A percentile compares a stretch with the other conserved stretches of the same genome.
These are phyloP conservation scores for Leucoraja erinaceus DNA, from an alignment of 2,113 vertebrate genomes.

Conservation along the genomic window DNA sequence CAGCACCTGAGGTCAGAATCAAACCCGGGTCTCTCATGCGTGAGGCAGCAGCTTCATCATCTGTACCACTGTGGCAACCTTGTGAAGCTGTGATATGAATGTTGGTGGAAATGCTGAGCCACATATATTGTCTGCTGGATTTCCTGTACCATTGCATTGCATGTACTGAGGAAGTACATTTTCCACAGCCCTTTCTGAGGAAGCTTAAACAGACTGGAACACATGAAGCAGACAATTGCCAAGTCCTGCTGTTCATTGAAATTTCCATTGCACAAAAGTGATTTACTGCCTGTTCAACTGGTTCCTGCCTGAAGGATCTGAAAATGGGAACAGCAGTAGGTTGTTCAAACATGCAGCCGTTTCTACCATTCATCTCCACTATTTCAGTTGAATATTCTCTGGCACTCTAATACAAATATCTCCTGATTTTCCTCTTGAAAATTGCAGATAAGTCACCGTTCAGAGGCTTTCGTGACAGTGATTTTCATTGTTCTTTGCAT, in stretches of 20 bases:
- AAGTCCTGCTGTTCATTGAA: not conserved
- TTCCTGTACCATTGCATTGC: not conserved
- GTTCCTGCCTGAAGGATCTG: not conserved
- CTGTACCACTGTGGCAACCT: too few relatives aligned
- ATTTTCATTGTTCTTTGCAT: not conserved
- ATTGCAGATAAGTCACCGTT: not conserved
- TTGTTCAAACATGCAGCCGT: not conserved
- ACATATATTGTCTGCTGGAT: not conserved
- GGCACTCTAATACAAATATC: not conserved
- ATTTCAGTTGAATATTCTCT: not conserved
- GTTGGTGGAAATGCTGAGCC: not conserved
- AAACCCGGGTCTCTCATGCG: too few relatives aligned
- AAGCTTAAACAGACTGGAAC: not conserved
- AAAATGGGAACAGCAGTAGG: not conserved
- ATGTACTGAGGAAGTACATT: not conserved
- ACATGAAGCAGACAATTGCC: not conserved
- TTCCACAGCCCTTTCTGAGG: not conserved
- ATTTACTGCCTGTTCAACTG: not conserved
- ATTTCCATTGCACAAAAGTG: not conserved
- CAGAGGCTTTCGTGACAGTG: not conserved
- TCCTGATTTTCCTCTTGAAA: not conserved
- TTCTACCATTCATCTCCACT: not conserved
- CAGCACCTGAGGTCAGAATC: too few relatives aligned
- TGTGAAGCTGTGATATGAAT: not conserved
- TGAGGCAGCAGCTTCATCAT: too few relatives aligned